A percentile compares a stretch with the other conserved stretches of the same genome.
These are phyloP conservation scores for Gasterosteus nipponicus DNA, from an alignment of 2,113 vertebrate species.

Conservation along the genomic window DNA sequence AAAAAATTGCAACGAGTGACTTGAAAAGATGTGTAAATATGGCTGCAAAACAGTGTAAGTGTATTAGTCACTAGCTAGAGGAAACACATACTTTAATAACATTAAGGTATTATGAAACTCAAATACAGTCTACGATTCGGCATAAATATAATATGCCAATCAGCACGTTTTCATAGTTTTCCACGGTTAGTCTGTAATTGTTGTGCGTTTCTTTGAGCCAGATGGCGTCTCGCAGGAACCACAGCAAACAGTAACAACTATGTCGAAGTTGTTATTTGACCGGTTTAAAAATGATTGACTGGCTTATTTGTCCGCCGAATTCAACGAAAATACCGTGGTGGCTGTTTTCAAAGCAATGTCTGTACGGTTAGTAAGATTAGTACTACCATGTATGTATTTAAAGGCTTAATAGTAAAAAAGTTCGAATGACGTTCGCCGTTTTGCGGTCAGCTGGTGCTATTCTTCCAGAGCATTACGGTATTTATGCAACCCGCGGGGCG, in stretches of 20 bases:
- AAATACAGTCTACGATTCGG: constrained; percentile 11
- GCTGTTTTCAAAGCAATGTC: accelerated
- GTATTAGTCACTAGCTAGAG: accelerated
- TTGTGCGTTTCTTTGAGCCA: not conserved
- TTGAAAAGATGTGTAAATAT: not conserved
- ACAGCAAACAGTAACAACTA: too few relatives aligned
- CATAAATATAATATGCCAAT: accelerated
- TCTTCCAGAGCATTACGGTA: constrained; percentile 58
- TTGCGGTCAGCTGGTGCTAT: too few relatives aligned
- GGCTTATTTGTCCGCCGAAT: not conserved
- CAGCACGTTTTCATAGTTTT: accelerated
- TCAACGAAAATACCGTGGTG: not conserved
- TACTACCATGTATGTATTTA: accelerated
- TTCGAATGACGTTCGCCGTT: not conserved
- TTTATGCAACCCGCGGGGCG: constrained; percentile 58
- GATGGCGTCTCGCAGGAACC: not conserved
- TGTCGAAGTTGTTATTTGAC: not conserved
- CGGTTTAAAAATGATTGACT: accelerated
- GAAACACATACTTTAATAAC: accelerated
- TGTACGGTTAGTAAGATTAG: accelerated
- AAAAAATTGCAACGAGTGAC: not conserved
- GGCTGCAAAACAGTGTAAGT: not conserved
- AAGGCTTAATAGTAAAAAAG: not conserved
- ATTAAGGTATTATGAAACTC: accelerated
- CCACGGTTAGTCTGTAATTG: accelerated